Conservation (phyloP, 2,797 vertebrate genomes). For the Ctenosaura bakeri region DNA sequence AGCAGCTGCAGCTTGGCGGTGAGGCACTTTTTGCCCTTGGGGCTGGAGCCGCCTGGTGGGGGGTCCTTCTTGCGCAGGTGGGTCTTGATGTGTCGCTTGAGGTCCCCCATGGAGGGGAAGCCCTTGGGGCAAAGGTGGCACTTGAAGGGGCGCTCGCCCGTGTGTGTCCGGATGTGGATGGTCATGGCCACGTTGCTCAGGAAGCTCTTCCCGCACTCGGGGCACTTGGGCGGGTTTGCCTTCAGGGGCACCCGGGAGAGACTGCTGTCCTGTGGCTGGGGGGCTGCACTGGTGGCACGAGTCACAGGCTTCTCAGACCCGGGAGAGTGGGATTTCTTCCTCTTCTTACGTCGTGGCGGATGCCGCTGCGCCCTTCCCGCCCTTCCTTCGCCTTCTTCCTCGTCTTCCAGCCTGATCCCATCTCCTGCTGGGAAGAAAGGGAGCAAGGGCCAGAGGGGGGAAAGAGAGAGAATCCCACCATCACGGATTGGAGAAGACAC, state of each 20-base stretch:
- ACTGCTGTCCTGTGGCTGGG: neutral
- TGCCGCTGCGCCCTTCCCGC: rapidly evolving
- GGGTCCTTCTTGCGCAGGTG: conserved; percentile 65
- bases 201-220: conserved; percentile 38
- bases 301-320: neutral
- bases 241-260: neutral
- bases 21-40: neutral
- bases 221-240: conserved; percentile 25
- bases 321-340: rapidly evolving
- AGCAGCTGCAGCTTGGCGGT: conserved; percentile 25
- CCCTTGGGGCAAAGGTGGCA: conserved; percentile 39
- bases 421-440: conserved; percentile 12
- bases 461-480: neutral
- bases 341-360: neutral
- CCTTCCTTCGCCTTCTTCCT: neutral
- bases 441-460: neutral
- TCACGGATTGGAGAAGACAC: neutral
- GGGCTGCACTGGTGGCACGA: rapidly evolving
- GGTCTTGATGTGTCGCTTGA: conserved; percentile 84
- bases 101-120: conserved; percentile 82
- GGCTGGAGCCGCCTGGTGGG: rapidly evolving
- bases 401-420: neutral
- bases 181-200: conserved; percentile 32
- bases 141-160: neutral
- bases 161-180: conserved; percentile 43